Base-by-base conservation (phyloP, 2,888 invertebrate genomes). In the Lasioglossum morio region DNA sequence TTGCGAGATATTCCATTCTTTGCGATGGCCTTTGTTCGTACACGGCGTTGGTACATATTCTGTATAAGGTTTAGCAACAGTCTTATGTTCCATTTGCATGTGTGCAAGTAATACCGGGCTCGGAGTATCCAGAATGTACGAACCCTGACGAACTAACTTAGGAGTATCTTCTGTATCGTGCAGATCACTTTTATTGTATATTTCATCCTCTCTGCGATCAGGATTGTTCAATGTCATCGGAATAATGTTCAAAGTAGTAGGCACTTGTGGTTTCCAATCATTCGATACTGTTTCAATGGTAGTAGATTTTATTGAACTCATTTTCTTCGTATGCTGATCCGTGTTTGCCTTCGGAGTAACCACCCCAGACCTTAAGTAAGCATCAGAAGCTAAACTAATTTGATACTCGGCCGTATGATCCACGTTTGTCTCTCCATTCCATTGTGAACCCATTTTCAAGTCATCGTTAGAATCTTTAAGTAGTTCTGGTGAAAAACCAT, bases 61-160 rank as follows among this genome's bases (percentile, higher is more conserved):
- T 0, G 66, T 78, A 76, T 53, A 81, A 16, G 87, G 74, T 79
- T 80, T 75, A 77, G 89, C 87, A 60, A 83, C 86, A 10, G 87
- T 75, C 70, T 84, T 87, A 19, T 90, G 75, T 79, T 92, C 92
- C 96, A 96, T 87, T 93, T 97, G 96, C 73, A 97, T 95, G 92
- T 97, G 96, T 16, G 97, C 97, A 40, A 97, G 93, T 14, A 98
- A 96, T 87, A 97, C 97, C 0, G 98, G 97, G 92, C 98, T 98
- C 0, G 98, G 98, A 37, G 96, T 96, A 0, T 98, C 97, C 73
- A 98, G 95, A 0, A 97, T 97, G 92, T 98, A 98, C 0, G 98
- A 98, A 86, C 97, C 97, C 92, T 97, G 97, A 77, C 98, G 96
- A 19, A 97, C 96, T 80, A 97, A 94, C 88, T 95, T 95, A 8